phyloP scores from a whole-genome alignment of 2,888 invertebrate genomes.

The Drosophila parthenogenetica region DNA sequence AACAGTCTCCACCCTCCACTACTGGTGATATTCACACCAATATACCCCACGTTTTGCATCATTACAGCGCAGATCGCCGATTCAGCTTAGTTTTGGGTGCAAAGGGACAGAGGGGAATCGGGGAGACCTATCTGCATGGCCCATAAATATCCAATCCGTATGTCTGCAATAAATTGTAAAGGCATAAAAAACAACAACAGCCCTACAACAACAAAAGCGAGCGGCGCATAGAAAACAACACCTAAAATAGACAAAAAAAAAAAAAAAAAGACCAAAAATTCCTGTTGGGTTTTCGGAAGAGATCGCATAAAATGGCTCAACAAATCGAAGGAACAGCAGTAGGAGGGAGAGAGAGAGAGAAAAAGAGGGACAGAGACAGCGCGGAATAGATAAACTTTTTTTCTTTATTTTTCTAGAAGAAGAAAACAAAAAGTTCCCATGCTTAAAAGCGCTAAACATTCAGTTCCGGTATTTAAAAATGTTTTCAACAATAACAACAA shows the following conservation, averaged over 20 bases:
- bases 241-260: slow-evolving; percentile 68
- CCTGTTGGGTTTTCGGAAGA: slow-evolving; percentile 51
- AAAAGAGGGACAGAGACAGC: slow-evolving; percentile 15
- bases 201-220: slow-evolving; percentile 19
- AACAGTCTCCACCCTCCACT: neutral
- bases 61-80: slow-evolving; percentile 4
- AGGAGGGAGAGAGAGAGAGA: slow-evolving; percentile 11
- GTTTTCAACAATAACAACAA: slow-evolving; percentile 76
- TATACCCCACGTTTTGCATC: slow-evolving; percentile 1
- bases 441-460: slow-evolving; percentile 83
- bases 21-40: neutral
- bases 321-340: slow-evolving; percentile 24
- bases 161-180: slow-evolving; percentile 76
- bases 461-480: slow-evolving; percentile 83
- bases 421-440: slow-evolving; percentile 81
- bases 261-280: slow-evolving; percentile 51
- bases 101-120: neutral
- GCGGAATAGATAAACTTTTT: slow-evolving; percentile 32
- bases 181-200: slow-evolving; percentile 56
- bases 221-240: slow-evolving; percentile 55
- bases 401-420: slow-evolving; percentile 40
- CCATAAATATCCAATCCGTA: slow-evolving; percentile 70
- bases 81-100: slow-evolving; percentile 1
- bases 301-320: slow-evolving; percentile 54
- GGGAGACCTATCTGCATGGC: slow-evolving; percentile 29